These are phyloP conservation scores for Ectropis grisescens DNA, from an alignment of 1,140 invertebrate species.

Conservation along the genomic window DNA sequence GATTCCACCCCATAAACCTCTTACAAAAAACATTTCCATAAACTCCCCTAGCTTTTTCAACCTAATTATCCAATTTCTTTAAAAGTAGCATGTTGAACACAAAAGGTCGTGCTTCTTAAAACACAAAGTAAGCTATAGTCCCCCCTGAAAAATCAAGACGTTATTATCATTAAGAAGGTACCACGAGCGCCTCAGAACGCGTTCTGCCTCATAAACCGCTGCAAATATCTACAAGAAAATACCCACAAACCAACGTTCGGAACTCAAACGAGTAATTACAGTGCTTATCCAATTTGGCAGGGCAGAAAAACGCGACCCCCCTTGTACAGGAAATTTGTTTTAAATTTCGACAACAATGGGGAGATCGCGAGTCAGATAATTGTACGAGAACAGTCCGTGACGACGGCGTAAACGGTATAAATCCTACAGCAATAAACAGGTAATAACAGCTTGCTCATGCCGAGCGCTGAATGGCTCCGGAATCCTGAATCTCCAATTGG, in stretches of 20 bases:
- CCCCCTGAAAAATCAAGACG: too few relatives aligned
- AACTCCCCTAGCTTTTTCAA: too few relatives aligned
- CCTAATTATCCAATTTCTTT: too few relatives aligned
- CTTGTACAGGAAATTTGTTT: conserved; percentile 64
- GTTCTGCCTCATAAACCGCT: conserved; percentile 40
- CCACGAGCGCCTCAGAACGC: conserved; percentile 5
- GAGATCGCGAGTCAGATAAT: conserved; percentile 54
- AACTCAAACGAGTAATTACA: conserved; percentile 61
- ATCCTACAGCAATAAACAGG: conserved; percentile 41
- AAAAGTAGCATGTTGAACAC: too few relatives aligned
- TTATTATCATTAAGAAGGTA: too few relatives aligned
- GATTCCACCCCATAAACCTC: too few relatives aligned
- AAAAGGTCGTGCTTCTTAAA: too few relatives aligned
- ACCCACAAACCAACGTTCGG: conserved; percentile 38
- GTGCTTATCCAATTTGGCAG: conserved; percentile 65
- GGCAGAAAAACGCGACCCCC: conserved; percentile 59
- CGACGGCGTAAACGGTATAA: conserved; percentile 33
- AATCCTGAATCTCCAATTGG: conserved; percentile 22
- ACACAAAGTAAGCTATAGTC: too few relatives aligned
- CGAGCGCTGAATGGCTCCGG: conserved; percentile 30
- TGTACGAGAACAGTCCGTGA: conserved; percentile 52
- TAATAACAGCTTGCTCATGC: conserved; percentile 43
- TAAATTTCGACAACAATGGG: conserved; percentile 67
- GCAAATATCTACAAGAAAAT: conserved; percentile 29
- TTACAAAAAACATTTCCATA: too few relatives aligned